Evolutionary conservation across 2,888 invertebrate species (phyloP), one percentile per base, ranked within the genome.

Genomic region (Rotaria socialis): DNA sequence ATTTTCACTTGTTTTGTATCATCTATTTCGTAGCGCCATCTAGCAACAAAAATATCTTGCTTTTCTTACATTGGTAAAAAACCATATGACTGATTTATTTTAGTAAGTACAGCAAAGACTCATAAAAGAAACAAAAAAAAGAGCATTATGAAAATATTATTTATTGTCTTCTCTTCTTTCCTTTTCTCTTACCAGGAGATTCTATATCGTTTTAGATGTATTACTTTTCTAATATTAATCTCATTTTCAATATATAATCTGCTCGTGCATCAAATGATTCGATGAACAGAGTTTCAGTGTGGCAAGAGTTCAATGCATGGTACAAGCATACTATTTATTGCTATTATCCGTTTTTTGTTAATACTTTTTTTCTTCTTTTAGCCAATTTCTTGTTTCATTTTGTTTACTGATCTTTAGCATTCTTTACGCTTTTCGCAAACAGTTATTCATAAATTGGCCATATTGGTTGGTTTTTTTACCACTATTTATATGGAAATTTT

Each of bases 381-480:
- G 80, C 19, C 80, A 80, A 47, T 80, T 80, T 47, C 80, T 80
- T 47, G 80, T 80, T 47, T 43, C 80, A 47, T 80, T 80, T 47
- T 80, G 47, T 41, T 47, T 47, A n/a, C n/a, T 80, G 10, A 80
- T 47, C 8, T 80, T 80, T 14, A 80, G 80, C 41, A 43, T 80
- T 24, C 47, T 80, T n/a, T 80, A 47, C 47, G 80, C 80, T 47
- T 80, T 80, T 80, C 80, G 80, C 11, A 47, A 47, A 80, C 80
- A 80, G n/a, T 47, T n/a, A 80, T 47, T 80, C n/a, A 80, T 80
- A 14, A 11, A 22, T 43, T 80, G 80, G 80, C 43, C 95, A 85
- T 97, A 95, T 92, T 97, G 97, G 96, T 94, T 95, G 14, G 94
- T 99, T 80, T 98, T 99, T 92, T 93, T 95, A 43, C 98, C 99